A percentile compares a stretch with the other conserved stretches of the same genome.
phyloP scores from a whole-genome alignment of 2,888 invertebrate genomes.

The Aplocera efformata region DNA sequence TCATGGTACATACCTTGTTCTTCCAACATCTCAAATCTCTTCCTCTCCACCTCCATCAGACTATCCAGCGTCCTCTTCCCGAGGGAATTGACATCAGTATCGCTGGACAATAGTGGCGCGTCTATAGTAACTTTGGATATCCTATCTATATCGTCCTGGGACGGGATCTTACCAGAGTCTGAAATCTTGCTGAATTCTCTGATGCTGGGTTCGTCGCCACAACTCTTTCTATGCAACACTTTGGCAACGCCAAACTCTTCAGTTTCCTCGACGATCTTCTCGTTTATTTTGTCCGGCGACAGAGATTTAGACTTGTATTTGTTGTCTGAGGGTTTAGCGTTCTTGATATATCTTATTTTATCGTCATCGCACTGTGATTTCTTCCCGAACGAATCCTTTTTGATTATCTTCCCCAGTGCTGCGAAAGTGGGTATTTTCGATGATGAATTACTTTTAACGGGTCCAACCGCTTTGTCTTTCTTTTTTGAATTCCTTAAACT shows the following conservation, averaged over 20 bases:
- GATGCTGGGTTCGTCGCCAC: conserved; percentile 67
- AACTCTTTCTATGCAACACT: conserved; percentile 66
- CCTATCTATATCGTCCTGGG: conserved; percentile 92
- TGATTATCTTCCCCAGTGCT: conserved; percentile 72
- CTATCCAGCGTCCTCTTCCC: conserved; percentile 91
- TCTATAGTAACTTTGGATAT: conserved; percentile 93
- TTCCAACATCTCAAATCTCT: conserved; percentile 90
- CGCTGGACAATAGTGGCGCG: conserved; percentile 87
- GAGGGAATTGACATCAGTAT: conserved; percentile 83
- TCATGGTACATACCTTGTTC: conserved; percentile 86
- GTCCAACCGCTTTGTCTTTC: conserved; percentile 57
- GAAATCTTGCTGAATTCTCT: conserved; percentile 60
- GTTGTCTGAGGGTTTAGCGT: conserved; percentile 61
- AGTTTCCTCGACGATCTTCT: conserved; percentile 54
- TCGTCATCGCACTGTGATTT: conserved; percentile 57
- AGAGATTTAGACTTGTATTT: conserved; percentile 72
- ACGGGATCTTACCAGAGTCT: conserved; percentile 80
- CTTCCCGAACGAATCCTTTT: conserved; percentile 68
- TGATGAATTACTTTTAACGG: conserved; percentile 66
- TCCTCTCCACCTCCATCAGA: conserved; percentile 93
- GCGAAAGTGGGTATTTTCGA: conserved; percentile 76
- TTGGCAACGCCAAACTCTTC: conserved; percentile 31
- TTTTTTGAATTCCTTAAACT: conserved; percentile 69
- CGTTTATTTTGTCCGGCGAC: conserved; percentile 59
- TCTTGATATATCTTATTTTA: conserved; percentile 64